Base-by-base conservation (phyloP, 2,888 invertebrate species). In the Aproaerema taeniolella region DNA sequence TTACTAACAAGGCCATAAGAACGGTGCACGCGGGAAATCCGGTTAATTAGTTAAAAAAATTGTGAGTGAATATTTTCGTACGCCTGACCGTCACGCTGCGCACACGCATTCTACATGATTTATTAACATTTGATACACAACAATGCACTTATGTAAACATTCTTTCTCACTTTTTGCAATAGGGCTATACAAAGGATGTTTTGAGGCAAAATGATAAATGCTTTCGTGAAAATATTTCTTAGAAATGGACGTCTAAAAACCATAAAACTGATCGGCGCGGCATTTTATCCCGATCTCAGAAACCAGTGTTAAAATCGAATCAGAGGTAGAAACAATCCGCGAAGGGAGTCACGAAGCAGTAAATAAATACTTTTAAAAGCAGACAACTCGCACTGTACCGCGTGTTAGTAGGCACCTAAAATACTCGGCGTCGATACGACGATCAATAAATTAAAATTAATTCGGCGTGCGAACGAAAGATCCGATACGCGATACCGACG, bases 361-460 rank as follows among this genome's bases (percentile, higher is more conserved):
- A 66, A 70, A 71, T 67, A 72, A 70, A 70, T 69, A 68, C 61
- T 66, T 39, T 71, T 69, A 66, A 73, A 73, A 75, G 69, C 72
- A 74, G 67, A 66, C 67, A 67, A 57, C 65, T 65, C 31, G 17
- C 33, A 36, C 15, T 40, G 40, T 43, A 30, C 69, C 61, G 65
- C 64, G 61, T 52, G 69, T 72, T 73, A 68, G 78, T 76, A 79
- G 79, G 80, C 74, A 82, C 64, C 79, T 80, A 80, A 82, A 81
- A 85, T 81, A 79, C 76, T 79, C 75, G 55, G 68, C 71, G 76
- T 75, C 80, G 78, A 80, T 83, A 80, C 79, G 69, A 68, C 79
- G 80, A 82, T 83, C 86, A 83, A 86, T 86, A 86, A 86, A 85
- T 86, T 85, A 85, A 86, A 85, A 86, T 86, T 85, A 86, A 85